Percentiles rank a stretch among this genome's conserved stretches.
These are phyloP conservation scores for Litoditis marina DNA, from an alignment of 2,888 invertebrate species.

Conservation along the genomic window DNA sequence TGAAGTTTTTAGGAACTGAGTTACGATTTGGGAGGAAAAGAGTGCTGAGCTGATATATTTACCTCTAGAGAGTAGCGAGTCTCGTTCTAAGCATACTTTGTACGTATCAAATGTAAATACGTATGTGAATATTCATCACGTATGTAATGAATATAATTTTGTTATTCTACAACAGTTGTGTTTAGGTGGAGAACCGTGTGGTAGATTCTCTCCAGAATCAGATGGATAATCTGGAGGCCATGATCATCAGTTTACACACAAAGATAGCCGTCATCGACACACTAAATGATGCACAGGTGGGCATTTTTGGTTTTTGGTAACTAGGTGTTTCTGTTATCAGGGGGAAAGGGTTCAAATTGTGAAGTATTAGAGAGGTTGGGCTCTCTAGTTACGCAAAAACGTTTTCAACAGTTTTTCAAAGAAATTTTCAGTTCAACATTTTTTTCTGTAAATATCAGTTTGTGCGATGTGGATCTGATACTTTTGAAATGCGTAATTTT, in stretches of 20 bases:
- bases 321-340: too few species aligned
- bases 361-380: too few species aligned
- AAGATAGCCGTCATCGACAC: constrained; percentile 57
- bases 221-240: constrained; percentile 53
- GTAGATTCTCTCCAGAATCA: constrained; percentile 27
- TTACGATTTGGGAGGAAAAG: not conserved
- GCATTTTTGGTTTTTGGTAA: too few species aligned
- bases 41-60: not conserved
- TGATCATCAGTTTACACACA: constrained; percentile 51
- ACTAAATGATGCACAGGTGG: constrained; percentile 38
- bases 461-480: not conserved
- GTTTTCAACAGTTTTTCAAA: not conserved
- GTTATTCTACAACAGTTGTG: not conserved
- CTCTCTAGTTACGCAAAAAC: too few species aligned
- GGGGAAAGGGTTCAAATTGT: too few species aligned
- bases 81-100: too few species aligned
- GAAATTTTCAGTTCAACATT: not conserved
- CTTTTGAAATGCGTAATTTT: too few species aligned
- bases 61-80: not conserved
- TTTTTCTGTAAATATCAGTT: not conserved
- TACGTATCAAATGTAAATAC: too few species aligned
- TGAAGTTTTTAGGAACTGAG: too few species aligned
- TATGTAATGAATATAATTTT: too few species aligned
- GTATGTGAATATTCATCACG: too few species aligned
- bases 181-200: constrained; percentile 1